Conservation (phyloP, 2,113 vertebrate species). For the Silurus meridionalis region DNA sequence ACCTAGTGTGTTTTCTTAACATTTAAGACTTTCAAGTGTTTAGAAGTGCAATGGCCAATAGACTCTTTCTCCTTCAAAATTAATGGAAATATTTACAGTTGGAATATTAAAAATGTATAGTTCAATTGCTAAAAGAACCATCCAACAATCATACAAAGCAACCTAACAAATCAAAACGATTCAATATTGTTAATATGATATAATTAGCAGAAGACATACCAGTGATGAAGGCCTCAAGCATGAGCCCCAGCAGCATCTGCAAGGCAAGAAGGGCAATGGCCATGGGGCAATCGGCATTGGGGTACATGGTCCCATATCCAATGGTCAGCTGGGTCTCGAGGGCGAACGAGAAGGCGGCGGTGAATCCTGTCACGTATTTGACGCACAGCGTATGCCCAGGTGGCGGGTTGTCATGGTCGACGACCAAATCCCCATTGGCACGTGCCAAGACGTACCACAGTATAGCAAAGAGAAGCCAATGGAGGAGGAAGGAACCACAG, state of each 20-base stretch:
- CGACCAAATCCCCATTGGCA: slow-evolving; percentile 91
- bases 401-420: slow-evolving; percentile 87
- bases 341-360: slow-evolving; percentile 95
- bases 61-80: background rate
- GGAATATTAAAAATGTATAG: background rate
- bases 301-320: slow-evolving; percentile 97
- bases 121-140: background rate
- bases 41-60: background rate
- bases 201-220: slow-evolving; percentile 71
- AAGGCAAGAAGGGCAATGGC: slow-evolving; percentile 91
- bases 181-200: background rate
- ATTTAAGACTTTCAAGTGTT: background rate
- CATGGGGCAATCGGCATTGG: slow-evolving; percentile 91
- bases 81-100: background rate
- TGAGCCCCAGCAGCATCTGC: slow-evolving; percentile 96
- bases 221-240: slow-evolving; percentile 97
- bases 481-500: slow-evolving; percentile 87
- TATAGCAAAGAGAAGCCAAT: slow-evolving; percentile 95
- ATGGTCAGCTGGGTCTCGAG: slow-evolving; percentile 97
- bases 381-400: slow-evolving; percentile 93
- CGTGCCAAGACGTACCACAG: slow-evolving; percentile 95
- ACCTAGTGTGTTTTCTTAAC: background rate
- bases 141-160: background rate
- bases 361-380: slow-evolving; percentile 93
- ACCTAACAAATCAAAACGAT: background rate